Evolutionary conservation across 1,140 invertebrate species (phyloP), one percentile per base, ranked within the genome.

Genomic region (Papilio aristodemus): DNA sequence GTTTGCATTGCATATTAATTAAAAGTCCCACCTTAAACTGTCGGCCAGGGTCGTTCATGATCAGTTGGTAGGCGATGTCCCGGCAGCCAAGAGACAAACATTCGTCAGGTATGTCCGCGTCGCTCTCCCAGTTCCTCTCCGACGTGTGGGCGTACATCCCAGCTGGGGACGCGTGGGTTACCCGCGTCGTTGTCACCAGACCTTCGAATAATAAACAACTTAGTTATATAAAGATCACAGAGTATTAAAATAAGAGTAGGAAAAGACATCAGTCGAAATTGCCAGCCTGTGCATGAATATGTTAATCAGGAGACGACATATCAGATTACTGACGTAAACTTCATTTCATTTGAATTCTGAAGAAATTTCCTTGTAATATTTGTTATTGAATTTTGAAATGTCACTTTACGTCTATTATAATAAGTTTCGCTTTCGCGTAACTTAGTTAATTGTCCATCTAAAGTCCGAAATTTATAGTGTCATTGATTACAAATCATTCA

Each of bases 41-140:
- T 46, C 83, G 78, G 0, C 93, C 92, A 62, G 92, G 91, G 5
- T 93, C 89, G 11, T 93, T 92, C 70, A 94, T 93, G 10, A 96
- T 83, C 27, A 96, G 89, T 75, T 96, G 95, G 50, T 88, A 81
- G 0, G 92, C 93, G 54, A 93, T 92, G 70, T 93, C 93, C 37
- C 76, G 71, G 76, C 92, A 93, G 11, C 83, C 84, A 0, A 91
- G 71, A 22, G 87, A 71, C 11, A 85, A 70, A n/a, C 90, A 90
- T 14, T 88, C 77, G 0, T 85, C 75, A 0, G 82, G 82, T 0
- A 93, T 92, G 82, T 93, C 83, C 79, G 94, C 81, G 93, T 97
- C 95, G 69, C 94, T 94, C 87, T 97, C 96, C 95, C 96, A 97
- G 77, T 96, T 94, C n/a, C 96, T 89, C 69, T 95, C 94, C 0